Evolutionary conservation across 2,888 invertebrate species (phyloP), one percentile per base, ranked within the genome.

Genomic region (Coremacera marginata): DNA sequence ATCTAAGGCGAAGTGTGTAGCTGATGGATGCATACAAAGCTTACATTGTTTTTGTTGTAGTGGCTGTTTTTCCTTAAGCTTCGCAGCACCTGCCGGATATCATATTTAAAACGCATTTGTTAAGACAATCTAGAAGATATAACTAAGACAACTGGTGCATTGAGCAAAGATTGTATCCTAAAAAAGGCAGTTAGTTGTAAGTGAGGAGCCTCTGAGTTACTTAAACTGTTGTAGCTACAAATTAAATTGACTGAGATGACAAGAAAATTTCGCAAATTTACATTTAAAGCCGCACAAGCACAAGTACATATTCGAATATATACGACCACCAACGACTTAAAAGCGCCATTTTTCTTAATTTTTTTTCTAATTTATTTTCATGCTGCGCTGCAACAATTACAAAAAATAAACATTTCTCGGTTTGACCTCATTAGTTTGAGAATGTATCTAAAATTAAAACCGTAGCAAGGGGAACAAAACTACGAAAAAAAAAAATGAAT

Each of bases 361-460:
- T 19, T 3, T 22, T 55, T 55, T 9, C 7, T 44, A 44, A 44
- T 44, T 11, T 44, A 44, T 44, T 44, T 11, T 44, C 11, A 11
- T 44, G 44, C 44, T 44, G 11, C 44, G 44, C 44, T 11, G 44
- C 44, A 44, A 60, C 25, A 37, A 65, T 31, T 65, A 65, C 19
- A 34, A 65, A 16, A 60, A 65, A 65, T 31, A 55, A 55, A 65
- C 63, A 65, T 65, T 65, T 65, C 63, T 31, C 63, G 31, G 25
- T 65, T 65, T 65, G 63, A 65, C 63, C 63, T 65, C 63, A 65
- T 65, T 65, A 65, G 31, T 7, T 11, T 65, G 37, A 34, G 63
- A 16, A 31, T n/a, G 16, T 63, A 63, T 63, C 63, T 65, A 65
- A 34, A 65, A 65, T 34, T 65, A 65, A 19, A 55, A 55, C 5